phyloP scores from a whole-genome alignment of 2,113 vertebrate species.

The Lutjanus erythropterus region DNA sequence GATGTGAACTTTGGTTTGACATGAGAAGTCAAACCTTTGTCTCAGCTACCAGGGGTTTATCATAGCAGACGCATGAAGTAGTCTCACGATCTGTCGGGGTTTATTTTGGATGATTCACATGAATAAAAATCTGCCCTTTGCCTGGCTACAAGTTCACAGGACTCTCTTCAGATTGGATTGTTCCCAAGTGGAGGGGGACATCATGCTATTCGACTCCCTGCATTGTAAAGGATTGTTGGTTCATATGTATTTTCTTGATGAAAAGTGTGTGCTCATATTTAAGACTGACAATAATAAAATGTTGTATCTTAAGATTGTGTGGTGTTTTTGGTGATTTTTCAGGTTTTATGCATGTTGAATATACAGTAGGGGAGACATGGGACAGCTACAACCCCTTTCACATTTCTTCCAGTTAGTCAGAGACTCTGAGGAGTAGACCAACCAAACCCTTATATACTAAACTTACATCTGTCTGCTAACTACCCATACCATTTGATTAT shows the following conservation, averaged over 20 bases:
- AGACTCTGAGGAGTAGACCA: no score
- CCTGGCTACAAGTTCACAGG: constrained; percentile 59
- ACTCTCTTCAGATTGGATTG: constrained; percentile 43
- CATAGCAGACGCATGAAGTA: constrained; percentile 44
- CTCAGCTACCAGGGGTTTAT: constrained; percentile 32
- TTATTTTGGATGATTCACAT: constrained; percentile 51
- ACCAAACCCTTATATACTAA: no score
- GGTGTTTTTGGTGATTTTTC: constrained; percentile 5
- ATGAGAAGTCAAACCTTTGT: constrained; percentile 43
- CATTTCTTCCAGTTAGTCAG: no score
- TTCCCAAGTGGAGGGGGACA: constrained; percentile 50
- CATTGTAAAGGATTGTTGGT: constrained; percentile 83
- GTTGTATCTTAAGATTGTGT: constrained; percentile 79
- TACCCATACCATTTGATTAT: no score
- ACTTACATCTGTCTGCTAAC: no score
- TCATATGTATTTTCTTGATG: constrained; percentile 85
- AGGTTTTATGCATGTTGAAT: background rate
- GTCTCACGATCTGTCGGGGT: constrained; percentile 51
- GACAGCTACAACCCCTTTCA: no score
- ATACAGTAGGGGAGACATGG: no score
- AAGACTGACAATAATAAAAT: constrained; percentile 88
- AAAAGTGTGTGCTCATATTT: constrained; percentile 87
- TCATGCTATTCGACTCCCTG: constrained; percentile 66
- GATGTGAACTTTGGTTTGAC: constrained; percentile 63
- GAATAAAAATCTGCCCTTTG: constrained; percentile 40